Conservation (phyloP, 2,113 vertebrate genomes). For the Notarius quadriscutis region DNA sequence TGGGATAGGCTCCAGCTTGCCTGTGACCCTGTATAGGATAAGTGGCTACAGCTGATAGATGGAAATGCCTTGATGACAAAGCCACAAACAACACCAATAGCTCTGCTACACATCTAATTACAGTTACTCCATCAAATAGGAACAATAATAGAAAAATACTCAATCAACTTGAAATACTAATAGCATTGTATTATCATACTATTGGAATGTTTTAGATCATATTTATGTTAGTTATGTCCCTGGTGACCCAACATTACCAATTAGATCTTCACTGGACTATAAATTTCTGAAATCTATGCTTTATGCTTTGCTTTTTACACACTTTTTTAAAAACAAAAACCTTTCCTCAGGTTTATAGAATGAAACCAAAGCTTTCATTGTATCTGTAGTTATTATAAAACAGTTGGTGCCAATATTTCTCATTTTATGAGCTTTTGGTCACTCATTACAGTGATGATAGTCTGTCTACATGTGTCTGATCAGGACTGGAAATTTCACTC, state of each 20-base stretch:
- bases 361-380: not conserved
- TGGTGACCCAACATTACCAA: not conserved
- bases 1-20: too few relatives aligned
- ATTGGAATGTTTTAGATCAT: not conserved
- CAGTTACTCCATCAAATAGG: not conserved
- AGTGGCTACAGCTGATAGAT: too few relatives aligned
- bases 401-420: not conserved
- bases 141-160: too few relatives aligned
- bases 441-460: not conserved
- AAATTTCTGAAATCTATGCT: too few relatives aligned
- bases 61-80: not conserved
- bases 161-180: not conserved
- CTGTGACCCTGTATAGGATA: too few relatives aligned
- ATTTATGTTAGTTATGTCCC: not conserved
- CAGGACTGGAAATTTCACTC: slow-evolving; percentile 14
- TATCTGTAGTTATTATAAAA: not conserved
- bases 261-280: not conserved
- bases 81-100: not conserved
- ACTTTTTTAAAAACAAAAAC: not conserved
- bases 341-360: not conserved
- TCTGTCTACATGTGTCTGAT: not conserved
- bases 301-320: too few relatives aligned
- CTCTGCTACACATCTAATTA: not conserved
- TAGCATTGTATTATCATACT: not conserved
- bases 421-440: not conserved